Conservation (phyloP, 1,140 invertebrate genomes). For the Diorhabda sublineata region DNA sequence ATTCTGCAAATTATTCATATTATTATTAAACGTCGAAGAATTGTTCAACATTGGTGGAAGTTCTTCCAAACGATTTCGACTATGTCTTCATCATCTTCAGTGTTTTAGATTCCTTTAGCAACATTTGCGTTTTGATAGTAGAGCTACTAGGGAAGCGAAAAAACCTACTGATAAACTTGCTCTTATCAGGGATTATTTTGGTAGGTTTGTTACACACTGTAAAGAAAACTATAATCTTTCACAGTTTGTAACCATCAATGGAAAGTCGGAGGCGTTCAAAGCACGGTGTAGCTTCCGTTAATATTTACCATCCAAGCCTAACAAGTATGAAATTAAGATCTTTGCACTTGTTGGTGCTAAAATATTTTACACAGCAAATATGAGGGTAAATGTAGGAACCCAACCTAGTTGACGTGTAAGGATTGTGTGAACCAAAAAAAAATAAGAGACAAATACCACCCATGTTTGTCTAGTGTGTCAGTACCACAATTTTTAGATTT, state of each 20-base stretch:
- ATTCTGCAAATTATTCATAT: too few relatives aligned
- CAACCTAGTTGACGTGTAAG: constrained; percentile 28
- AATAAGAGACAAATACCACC: too few relatives aligned
- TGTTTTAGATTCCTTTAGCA: constrained; percentile 51
- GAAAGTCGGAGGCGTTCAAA: constrained; percentile 17
- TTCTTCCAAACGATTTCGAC: too few relatives aligned
- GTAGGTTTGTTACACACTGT: constrained; percentile 27
- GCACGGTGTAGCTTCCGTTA: constrained; percentile 21
- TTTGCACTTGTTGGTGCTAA: constrained; percentile 33
- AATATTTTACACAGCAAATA: constrained; percentile 34
- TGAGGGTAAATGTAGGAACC: constrained; percentile 37
- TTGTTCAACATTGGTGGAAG: too few relatives aligned
- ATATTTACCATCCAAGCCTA: constrained; percentile 21
- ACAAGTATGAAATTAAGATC: constrained; percentile 44
- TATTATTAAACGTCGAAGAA: too few relatives aligned
- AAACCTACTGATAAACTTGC: constrained; percentile 18
- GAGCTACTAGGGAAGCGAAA: constrained; percentile 40
- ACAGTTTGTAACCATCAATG: constrained; percentile 26
- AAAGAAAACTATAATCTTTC: constrained; percentile 27
- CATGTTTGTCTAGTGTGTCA: too few relatives aligned
- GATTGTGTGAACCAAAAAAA: too few relatives aligned
- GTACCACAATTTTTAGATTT: too few relatives aligned
- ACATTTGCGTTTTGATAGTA: constrained; percentile 50
- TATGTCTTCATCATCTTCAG: constrained; percentile 20
- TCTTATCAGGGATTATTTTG: constrained; percentile 22